phyloP scores from a whole-genome alignment of 2,888 invertebrate species.

The Byasa hedistus region DNA sequence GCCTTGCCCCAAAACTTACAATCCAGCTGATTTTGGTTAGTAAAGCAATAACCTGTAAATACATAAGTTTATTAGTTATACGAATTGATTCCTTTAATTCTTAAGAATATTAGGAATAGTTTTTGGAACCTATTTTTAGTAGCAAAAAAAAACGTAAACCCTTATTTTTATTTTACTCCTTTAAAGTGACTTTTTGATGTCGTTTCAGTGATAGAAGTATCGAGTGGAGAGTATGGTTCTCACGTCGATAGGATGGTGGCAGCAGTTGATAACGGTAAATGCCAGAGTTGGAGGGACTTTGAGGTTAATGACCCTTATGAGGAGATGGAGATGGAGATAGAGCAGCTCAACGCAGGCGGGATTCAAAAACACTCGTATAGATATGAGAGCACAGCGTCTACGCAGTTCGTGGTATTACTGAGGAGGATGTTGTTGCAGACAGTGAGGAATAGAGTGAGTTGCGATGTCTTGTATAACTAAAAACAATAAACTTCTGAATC shows the following conservation, averaged over 20 bases:
- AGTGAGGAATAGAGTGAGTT: conserved; percentile 83
- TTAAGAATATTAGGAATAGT: no score
- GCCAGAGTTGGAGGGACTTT: conserved; percentile 74
- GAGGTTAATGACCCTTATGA: conserved; percentile 44
- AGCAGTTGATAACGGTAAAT: conserved; percentile 83
- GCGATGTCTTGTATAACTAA: no score
- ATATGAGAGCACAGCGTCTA: conserved; percentile 80
- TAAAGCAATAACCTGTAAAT: no score
- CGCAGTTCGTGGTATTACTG: conserved; percentile 84
- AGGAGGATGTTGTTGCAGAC: conserved; percentile 87
- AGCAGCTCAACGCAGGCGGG: conserved; percentile 66
- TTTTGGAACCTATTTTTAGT: no score
- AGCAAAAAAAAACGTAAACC: no score
- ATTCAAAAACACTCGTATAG: conserved; percentile 74
- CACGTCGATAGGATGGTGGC: conserved; percentile 84
- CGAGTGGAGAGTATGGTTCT: conserved; percentile 89
- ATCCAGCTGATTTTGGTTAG: conserved; percentile 97
- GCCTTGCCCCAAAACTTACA: conserved; percentile 94
- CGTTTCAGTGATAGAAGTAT: conserved; percentile 87
- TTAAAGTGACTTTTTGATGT: no score
- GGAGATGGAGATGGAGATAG: conserved; percentile 55
- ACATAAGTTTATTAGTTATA: no score
- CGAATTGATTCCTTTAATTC: no score
- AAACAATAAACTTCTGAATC: no score
- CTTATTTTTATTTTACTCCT: no score